Base-by-base conservation (phyloP, 2,888 invertebrate genomes). In the Drosophila atroscutellata region DNA sequence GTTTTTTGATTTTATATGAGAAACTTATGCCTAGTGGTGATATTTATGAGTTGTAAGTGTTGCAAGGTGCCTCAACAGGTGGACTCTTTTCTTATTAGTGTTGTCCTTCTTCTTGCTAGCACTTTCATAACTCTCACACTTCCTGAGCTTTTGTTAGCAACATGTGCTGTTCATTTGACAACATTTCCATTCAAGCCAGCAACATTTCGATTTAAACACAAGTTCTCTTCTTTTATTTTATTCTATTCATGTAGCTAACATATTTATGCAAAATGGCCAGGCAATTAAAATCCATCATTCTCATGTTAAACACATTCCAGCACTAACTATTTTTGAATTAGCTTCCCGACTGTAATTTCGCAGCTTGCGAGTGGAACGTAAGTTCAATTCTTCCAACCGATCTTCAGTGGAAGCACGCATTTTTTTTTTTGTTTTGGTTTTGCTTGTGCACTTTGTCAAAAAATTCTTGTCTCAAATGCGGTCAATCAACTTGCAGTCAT, bases 401-500 rank as follows among this genome's bases (percentile, higher is more conserved):
- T 67, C 65, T 26, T 50, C 55, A 64, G 26, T 24, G 49, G 18
- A 32, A 39, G 55, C 50, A 56, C 50, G 39, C 37, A 54, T 20
- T 55, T 45, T 50, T 49, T 49, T 28, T 26, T n/a, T 15, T 50
- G 15, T 26, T n/a, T 15, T 50, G 15, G 8, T 15, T 24, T 45
- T 8, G 7, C 28, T 28, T 7, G n/a, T 55, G 20, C 34, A 24
- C 2, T 5, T 67, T 65, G 56, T 56, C 34, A 50, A 24, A 37
- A 57, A 32, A 69, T 47, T 69, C n/a, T 51, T 55, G 37, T 60
- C 32, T 58, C 57, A 67, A 72, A 72, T 57, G 68, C 45, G 68
- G 74, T 47, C 69, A 74, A 74, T 74, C 63, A 74, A 69, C 74
- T 69, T 65, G 26, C 39, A 67, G 55, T 55, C 26, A 47, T 42